Conservation (phyloP, 2,797 vertebrate species). For the Catostomus latipinnis region DNA sequence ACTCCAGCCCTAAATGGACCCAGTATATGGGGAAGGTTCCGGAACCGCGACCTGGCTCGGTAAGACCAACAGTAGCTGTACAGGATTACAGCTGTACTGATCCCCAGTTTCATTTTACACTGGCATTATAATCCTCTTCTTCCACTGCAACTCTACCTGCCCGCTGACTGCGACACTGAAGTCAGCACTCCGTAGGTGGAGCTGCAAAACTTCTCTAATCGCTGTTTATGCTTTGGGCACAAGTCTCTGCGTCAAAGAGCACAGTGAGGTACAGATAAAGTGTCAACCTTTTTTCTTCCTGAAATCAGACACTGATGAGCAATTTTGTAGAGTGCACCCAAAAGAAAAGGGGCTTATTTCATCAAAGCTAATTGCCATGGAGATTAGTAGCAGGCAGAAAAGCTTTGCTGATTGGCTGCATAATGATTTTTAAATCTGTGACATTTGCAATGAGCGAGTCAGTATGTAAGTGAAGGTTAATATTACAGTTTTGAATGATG, state of each 20-base stretch:
- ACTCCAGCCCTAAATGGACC: slow-evolving; percentile 84
- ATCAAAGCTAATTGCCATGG: slow-evolving; percentile 62
- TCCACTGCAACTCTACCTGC: slow-evolving; percentile 33
- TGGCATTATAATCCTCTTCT: slow-evolving; percentile 45
- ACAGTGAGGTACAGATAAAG: slow-evolving; percentile 9
- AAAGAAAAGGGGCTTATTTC: slow-evolving; percentile 40
- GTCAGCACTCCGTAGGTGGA: slow-evolving; percentile 28
- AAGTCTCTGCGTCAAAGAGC: slow-evolving; percentile 10
- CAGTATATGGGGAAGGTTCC: slow-evolving; percentile 88
- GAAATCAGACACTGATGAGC: slow-evolving; percentile 40
- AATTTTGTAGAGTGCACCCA: slow-evolving; percentile 11
- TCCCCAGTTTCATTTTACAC: slow-evolving; percentile 42
- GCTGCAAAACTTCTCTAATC: slow-evolving; percentile 35
- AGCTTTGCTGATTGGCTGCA: slow-evolving; percentile 63
- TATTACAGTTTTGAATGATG: slow-evolving; percentile 15
- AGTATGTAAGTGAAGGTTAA: slow-evolving; percentile 61
- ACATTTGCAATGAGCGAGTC: slow-evolving; percentile 51
- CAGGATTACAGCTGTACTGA: slow-evolving; percentile 18
- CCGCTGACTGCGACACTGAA: slow-evolving; percentile 22
- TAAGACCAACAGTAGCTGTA: slow-evolving; percentile 71
- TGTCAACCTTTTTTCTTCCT: slow-evolving; percentile 9
- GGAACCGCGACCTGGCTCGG: slow-evolving; percentile 91
- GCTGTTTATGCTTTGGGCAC: not conserved
- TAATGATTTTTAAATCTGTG: slow-evolving; percentile 42
- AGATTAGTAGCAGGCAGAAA: slow-evolving; percentile 64